Conservation (phyloP, 2,113 vertebrate genomes). For the Malurus alboscapulatus region DNA sequence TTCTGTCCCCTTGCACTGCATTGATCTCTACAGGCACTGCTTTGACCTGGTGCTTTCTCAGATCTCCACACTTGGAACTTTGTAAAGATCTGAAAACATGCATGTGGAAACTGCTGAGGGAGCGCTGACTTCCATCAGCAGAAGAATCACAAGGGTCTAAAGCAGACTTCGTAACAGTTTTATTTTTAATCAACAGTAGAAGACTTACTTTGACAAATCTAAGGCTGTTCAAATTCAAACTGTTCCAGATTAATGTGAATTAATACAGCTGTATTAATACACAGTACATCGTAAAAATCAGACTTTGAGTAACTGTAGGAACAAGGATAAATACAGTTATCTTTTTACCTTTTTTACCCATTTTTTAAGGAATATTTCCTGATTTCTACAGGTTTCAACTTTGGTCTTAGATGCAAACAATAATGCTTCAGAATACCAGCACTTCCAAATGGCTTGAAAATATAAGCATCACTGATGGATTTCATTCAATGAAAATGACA, state of each 20-base stretch:
- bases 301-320: not conserved
- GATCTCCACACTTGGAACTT: not conserved
- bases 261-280: not conserved
- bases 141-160: not conserved
- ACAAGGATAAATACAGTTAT: not conserved
- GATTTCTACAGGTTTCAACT: not conserved
- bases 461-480: constrained; percentile 49
- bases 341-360: not conserved
- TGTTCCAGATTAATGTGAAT: not conserved
- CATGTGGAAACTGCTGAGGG: not conserved
- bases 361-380: not conserved
- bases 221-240: not conserved
- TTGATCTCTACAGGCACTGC: not conserved
- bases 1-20: not conserved
- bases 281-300: not conserved
- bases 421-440: not conserved
- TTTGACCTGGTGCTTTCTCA: not conserved
- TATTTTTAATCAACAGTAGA: not conserved
- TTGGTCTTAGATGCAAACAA: constrained; percentile 25
- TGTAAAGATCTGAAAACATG: not conserved
- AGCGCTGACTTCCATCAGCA: not conserved
- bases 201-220: not conserved
- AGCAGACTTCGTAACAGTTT: not conserved
- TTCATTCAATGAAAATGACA: constrained; percentile 64
- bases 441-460: constrained; percentile 51